phyloP scores from a whole-genome alignment of 2,113 vertebrate genomes.

The Diadophis punctatus region DNA sequence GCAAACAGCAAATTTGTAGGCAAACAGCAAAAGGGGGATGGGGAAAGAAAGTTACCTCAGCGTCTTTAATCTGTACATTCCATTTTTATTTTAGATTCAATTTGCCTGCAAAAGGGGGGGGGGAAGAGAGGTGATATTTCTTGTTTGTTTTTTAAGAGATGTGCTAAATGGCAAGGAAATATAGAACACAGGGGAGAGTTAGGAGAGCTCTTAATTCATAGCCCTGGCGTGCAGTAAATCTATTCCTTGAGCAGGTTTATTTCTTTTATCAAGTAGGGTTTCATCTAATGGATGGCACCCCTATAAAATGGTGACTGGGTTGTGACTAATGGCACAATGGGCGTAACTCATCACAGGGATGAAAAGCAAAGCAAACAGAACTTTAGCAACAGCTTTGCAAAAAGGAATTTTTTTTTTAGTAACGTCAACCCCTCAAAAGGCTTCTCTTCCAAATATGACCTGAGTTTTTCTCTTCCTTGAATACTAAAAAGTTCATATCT shows the following conservation, averaged over 20 bases:
- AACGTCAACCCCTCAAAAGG: conserved; percentile 18
- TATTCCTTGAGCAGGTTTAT: conserved; percentile 61
- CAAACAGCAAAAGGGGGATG: background rate
- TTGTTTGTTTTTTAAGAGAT: conserved; percentile 49
- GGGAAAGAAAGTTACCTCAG: conserved; percentile 18
- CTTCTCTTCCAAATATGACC: conserved; percentile 5
- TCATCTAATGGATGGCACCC: conserved; percentile 49
- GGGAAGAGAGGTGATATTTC: conserved; percentile 35
- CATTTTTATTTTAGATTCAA: conserved; percentile 47
- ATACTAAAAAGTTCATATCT: background rate
- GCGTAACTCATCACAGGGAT: conserved; percentile 45
- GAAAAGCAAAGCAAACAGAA: conserved; percentile 39
- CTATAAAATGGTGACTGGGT: conserved; percentile 47
- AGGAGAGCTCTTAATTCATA: conserved; percentile 56
- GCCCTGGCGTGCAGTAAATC: conserved; percentile 48
- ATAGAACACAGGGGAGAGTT: conserved; percentile 46
- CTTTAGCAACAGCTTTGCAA: conserved; percentile 27
- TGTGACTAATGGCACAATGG: conserved; percentile 41
- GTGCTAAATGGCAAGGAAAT: conserved; percentile 50
- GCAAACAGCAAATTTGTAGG: background rate
- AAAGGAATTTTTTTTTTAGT: conserved; percentile 1
- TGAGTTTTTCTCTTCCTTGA: background rate
- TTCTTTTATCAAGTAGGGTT: conserved; percentile 57
- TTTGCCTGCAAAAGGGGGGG: conserved; percentile 18
- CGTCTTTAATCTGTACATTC: conserved; percentile 38